Evolutionary conservation across 2,888 invertebrate genomes (phyloP), one percentile per base, ranked within the genome.

Genomic region (Biston stratarius): DNA sequence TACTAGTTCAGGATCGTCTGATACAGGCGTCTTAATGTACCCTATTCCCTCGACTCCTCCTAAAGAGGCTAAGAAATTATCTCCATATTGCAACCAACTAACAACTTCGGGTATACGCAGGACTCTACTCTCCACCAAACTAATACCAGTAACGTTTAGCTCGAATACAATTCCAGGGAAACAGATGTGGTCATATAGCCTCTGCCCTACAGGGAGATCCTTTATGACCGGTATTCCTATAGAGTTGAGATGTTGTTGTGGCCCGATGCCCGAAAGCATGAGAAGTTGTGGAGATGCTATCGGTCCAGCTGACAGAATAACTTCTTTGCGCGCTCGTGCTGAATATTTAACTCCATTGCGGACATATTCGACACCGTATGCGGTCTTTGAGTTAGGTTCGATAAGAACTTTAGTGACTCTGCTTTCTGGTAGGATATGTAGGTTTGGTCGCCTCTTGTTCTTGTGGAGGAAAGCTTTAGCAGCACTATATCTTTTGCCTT

Each of bases 221-320:
- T 95, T 88, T 5, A 96, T 77, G 0, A 96, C 85, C 0, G 95
- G 95, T 70, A 96, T 94, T 0, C 92, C 92, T 0, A 95, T 83
- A 5, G 92, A 87, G 15, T 86, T 80, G 1, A 96, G 84, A 76
- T 96, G 93, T 52, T 95, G 82, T 67, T 79, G 87, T 0, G 95
- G 95, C 2, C 95, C 95, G 12, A 95, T 81, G 0, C 98, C 98
- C 7, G 98, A 98, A 6, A 99, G 86, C 97, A 99, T 97, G 10
- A 99, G 94, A 3, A 99, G 84, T 85, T 99, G 98, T 0, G 99
- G 98, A 0, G 98, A 97, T 78, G 97, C 97, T 72, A 99, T 96
- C 1, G 98, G 95, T 0, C 99, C 99, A 1, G 97, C 97, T 12
- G 97, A 96, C 14, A 99, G 80, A 61, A 99, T 97, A 0, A 99